Evolutionary conservation across 2,888 invertebrate species (phyloP).

Genomic region (Drosophila histrio): DNA sequence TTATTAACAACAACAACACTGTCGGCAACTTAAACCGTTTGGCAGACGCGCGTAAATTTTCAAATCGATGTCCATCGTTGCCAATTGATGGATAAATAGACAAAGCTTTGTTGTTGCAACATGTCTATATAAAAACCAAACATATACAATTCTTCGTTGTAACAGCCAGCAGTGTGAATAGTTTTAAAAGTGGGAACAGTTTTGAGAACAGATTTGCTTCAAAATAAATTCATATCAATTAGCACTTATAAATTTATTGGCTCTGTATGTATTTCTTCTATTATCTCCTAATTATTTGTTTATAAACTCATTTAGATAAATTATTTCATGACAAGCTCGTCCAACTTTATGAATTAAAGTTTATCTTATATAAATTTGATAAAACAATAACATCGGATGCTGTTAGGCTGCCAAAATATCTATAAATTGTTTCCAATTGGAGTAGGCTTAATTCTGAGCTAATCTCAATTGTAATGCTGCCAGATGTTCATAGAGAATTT

Average conservation of each 20-base stretch:
- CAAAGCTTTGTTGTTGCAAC: slow-evolving; percentile 30
- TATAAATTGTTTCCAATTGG: neutral
- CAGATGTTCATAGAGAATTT: slow-evolving; percentile 1
- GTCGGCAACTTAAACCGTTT: slow-evolving; percentile 30
- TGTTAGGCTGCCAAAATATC: neutral
- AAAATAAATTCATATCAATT: neutral
- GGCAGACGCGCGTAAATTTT: slow-evolving; percentile 62
- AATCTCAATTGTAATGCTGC: neutral
- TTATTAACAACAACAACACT: slow-evolving; percentile 23
- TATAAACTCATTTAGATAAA: neutral
- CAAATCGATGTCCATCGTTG: slow-evolving; percentile 46
- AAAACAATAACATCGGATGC: neutral
- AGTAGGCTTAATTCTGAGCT: neutral
- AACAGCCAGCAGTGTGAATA: neutral
- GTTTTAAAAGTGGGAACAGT: neutral
- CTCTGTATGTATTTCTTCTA: neutral
- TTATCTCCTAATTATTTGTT: neutral
- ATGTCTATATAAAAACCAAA: neutral
- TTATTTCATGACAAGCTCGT: neutral
- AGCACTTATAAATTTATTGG: neutral
- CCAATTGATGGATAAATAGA: slow-evolving; percentile 49
- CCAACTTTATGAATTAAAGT: neutral
- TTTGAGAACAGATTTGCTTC: neutral
- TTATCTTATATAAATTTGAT: neutral
- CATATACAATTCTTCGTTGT: neutral